Evolutionary conservation across 2,113 vertebrate species (phyloP).

Genomic region (Grantiella picta): DNA sequence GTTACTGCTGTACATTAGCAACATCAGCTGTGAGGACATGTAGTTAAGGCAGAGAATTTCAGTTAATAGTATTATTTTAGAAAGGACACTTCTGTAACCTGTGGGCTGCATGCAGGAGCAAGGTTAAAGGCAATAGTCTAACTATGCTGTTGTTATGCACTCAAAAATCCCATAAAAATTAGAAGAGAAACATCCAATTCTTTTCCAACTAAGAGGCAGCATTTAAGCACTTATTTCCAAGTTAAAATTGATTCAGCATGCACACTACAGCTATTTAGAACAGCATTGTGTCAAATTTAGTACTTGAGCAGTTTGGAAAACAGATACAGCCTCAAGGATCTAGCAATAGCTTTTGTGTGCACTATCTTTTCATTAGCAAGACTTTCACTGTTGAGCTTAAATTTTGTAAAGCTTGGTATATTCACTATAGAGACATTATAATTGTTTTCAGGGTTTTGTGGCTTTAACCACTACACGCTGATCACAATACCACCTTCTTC

Average conservation of each 20-base stretch:
- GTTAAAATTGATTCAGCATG: neutral
- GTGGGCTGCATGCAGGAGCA: neutral
- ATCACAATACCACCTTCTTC: neutral
- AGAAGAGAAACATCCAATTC: neutral
- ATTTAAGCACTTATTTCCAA: neutral
- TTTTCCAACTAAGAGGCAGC: neutral
- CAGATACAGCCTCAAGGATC: neutral
- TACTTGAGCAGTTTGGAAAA: neutral
- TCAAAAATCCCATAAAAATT: neutral
- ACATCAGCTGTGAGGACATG: neutral
- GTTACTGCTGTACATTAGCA: neutral
- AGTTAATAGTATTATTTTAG: neutral
- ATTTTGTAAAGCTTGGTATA: neutral
- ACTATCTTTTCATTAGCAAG: neutral
- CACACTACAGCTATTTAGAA: neutral
- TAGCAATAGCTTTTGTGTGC: neutral
- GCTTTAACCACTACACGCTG: neutral
- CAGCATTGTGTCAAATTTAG: neutral
- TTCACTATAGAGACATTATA: neutral
- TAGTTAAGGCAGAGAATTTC: neutral
- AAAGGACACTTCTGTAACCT: neutral
- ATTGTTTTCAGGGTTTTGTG: neutral
- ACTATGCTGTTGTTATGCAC: neutral
- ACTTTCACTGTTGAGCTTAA: neutral
- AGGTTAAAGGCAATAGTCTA: neutral